These are phyloP conservation scores for Lottia scabra DNA, from an alignment of 2,888 invertebrate genomes.

Conservation along the genomic window DNA sequence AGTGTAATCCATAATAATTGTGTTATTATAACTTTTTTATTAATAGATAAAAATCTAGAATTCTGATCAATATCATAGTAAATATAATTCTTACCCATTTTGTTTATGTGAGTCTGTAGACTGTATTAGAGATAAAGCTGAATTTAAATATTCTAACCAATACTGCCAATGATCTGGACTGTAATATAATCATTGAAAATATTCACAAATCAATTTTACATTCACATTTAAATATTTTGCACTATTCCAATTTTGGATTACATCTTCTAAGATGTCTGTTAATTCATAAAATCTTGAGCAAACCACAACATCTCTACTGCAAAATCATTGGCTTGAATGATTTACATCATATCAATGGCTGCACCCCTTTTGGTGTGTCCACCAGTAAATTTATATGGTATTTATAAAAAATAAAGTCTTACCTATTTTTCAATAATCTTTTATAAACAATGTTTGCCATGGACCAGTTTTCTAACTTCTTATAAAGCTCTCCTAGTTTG, in stretches of 20 bases:
- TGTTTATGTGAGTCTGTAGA: neutral
- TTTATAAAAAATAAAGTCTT: constrained; percentile 27
- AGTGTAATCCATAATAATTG: too few relatives aligned
- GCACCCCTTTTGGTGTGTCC: neutral
- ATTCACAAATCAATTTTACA: neutral
- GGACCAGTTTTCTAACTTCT: constrained; percentile 80
- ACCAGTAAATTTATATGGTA: neutral
- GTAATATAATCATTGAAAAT: constrained; percentile 16
- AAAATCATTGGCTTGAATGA: too few relatives aligned
- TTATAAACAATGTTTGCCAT: constrained; percentile 82
- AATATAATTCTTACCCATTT: too few relatives aligned
- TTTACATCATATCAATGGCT: too few relatives aligned
- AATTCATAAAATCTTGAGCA: too few relatives aligned
- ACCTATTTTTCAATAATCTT: constrained; percentile 81
- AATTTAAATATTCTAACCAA: constrained; percentile 78
- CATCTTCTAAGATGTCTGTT: too few relatives aligned
- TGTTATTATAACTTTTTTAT: too few relatives aligned
- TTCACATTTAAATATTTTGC: neutral
- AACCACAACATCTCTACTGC: too few relatives aligned
- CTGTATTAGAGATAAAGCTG: constrained; percentile 63
- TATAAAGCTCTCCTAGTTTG: constrained; percentile 81
- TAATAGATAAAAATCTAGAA: too few relatives aligned
- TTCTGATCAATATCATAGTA: too few relatives aligned
- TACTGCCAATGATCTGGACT: constrained; percentile 65
- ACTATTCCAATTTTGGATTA: too few relatives aligned